Evolutionary conservation across 2,888 invertebrate species (phyloP).

Genomic region (Scrobipalpa atriplicella): DNA sequence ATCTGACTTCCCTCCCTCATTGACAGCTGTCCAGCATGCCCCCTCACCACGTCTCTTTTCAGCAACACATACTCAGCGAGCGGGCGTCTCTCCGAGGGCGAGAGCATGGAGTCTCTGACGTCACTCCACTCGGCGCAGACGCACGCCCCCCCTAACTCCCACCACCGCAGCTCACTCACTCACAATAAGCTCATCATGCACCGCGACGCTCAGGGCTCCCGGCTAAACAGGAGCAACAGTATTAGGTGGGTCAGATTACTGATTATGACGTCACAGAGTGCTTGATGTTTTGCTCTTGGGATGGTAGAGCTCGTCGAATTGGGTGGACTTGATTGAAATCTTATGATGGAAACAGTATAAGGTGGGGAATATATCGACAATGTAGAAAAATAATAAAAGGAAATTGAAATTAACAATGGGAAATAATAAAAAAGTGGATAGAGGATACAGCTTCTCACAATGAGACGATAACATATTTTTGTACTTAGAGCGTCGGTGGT

Average conservation of each 20-base stretch:
- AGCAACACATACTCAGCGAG: constrained; percentile 89
- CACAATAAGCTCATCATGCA: constrained; percentile 84
- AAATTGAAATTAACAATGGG: no score
- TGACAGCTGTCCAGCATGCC: constrained; percentile 59
- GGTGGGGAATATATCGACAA: no score
- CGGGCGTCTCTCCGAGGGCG: constrained; percentile 93
- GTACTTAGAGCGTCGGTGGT: constrained; percentile 1
- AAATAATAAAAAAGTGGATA: no score
- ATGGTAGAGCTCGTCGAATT: no score
- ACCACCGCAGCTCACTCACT: constrained; percentile 86
- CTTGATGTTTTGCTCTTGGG: neutral
- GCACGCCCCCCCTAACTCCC: constrained; percentile 86
- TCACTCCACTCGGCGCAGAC: constrained; percentile 91
- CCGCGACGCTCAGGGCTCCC: constrained; percentile 82
- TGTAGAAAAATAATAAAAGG: no score
- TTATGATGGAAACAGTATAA: neutral
- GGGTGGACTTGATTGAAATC: no score
- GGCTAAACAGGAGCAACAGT: constrained; percentile 95
- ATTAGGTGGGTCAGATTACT: constrained; percentile 87
- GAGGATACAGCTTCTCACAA: no score
- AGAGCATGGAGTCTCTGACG: constrained; percentile 92
- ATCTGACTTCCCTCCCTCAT: neutral
- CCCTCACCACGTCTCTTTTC: constrained; percentile 70
- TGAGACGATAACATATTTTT: no score
- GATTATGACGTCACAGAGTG: neutral